A percentile compares a stretch with the other conserved stretches of the same genome.
Conservation (phyloP, 1,140 invertebrate species). For the Teleopsis dalmanni region DNA sequence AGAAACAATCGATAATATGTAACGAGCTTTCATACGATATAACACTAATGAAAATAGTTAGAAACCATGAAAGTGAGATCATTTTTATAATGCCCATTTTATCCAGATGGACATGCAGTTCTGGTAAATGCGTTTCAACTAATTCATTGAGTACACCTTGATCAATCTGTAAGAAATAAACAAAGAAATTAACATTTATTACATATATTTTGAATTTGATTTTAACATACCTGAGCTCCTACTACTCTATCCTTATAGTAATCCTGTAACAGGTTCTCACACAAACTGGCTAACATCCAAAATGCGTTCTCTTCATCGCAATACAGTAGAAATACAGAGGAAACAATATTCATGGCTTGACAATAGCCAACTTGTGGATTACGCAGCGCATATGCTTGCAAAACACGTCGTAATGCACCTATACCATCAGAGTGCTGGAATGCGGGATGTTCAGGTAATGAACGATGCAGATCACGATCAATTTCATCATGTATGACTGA, state of each 20-base stretch:
- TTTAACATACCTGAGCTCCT: no score
- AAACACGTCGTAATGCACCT: conserved; percentile 78
- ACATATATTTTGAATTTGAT: no score
- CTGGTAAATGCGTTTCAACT: conserved; percentile 74
- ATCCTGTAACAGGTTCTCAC: conserved; percentile 92
- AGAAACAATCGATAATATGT: conserved; percentile 96
- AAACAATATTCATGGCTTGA: conserved; percentile 98
- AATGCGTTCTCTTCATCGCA: conserved; percentile 96
- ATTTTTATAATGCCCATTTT: conserved; percentile 89
- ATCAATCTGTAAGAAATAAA: no score
- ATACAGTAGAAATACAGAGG: conserved; percentile 90
- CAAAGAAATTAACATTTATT: no score
- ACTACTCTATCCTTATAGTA: conserved; percentile 97
- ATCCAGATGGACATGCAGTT: conserved; percentile 75
- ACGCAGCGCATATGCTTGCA: conserved; percentile 90
- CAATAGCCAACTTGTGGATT: conserved; percentile 98
- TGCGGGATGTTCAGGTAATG: conserved; percentile 94
- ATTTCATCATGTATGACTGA: conserved; percentile 93
- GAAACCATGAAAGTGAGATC: conserved; percentile 96
- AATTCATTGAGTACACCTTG: conserved; percentile 90
- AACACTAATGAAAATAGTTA: conserved; percentile 93
- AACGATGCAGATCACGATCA: conserved; percentile 94
- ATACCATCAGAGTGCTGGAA: conserved; percentile 86
- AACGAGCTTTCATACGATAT: conserved; percentile 97
- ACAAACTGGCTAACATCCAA: conserved; percentile 91